Conservation (phyloP, 2,113 vertebrate genomes). For the Sinosuthora webbiana region DNA sequence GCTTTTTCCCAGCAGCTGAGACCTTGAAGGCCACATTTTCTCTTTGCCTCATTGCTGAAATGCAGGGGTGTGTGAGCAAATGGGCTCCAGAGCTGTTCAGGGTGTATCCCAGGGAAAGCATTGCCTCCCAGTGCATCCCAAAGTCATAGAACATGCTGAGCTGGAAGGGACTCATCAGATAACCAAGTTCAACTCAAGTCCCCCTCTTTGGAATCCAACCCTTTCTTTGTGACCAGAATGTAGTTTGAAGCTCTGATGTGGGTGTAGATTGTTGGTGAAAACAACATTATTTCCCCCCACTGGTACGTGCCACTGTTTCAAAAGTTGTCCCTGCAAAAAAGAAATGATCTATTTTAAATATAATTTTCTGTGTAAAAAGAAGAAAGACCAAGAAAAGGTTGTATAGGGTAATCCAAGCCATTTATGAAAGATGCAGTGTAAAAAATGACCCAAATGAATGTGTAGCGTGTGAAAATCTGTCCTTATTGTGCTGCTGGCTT, state of each 20-base stretch:
- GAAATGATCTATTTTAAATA: background rate
- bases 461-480: background rate
- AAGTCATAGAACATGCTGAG: background rate
- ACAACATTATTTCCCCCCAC: fast-evolving
- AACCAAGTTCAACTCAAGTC: background rate
- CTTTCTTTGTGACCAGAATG: background rate
- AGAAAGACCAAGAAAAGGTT: background rate
- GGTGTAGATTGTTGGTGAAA: background rate
- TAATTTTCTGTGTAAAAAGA: background rate
- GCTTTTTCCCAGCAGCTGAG: background rate
- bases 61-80: background rate
- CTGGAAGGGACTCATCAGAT: background rate
- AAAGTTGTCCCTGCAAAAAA: background rate
- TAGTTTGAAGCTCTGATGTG: background rate
- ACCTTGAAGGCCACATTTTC: fast-evolving
- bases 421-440: background rate
- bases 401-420: background rate
- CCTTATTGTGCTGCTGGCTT: background rate
- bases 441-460: background rate
- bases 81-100: fast-evolving
- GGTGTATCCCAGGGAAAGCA: fast-evolving
- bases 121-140: fast-evolving
- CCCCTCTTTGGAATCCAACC: background rate
- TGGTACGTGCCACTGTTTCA: background rate
- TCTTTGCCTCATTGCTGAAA: background rate